Percentiles rank a stretch among this genome's conserved stretches.
phyloP scores from a whole-genome alignment of 2,797 vertebrate genomes.

The Etheostoma nigrum region DNA sequence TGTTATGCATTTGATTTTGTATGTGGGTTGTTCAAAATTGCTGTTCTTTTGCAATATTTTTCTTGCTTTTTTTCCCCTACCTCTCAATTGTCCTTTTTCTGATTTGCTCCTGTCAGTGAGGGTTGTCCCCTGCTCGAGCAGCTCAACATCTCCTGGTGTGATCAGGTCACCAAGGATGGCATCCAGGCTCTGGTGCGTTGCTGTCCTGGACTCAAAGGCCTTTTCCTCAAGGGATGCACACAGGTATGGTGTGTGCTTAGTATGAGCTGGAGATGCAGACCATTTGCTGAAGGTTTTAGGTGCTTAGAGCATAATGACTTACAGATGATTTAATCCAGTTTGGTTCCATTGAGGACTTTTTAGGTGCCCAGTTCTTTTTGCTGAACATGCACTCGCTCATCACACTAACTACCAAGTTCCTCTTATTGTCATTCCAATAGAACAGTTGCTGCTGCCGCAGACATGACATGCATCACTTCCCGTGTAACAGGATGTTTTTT shows the following conservation, averaged over 20 bases:
- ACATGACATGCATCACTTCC: conserved; percentile 17
- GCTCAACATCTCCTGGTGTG: conserved; percentile 98
- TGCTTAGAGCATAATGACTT: neutral
- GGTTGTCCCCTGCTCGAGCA: conserved; percentile 96
- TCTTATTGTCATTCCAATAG: conserved; percentile 28
- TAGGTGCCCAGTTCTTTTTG: neutral
- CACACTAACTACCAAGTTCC: conserved; percentile 1
- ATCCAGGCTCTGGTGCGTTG: conserved; percentile 95
- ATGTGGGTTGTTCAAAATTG: neutral
- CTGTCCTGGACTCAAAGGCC: conserved; percentile 92
- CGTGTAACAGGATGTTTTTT: conserved; percentile 11
- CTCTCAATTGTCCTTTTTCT: neutral
- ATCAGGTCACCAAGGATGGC: conserved; percentile 98
- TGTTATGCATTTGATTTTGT: neutral
- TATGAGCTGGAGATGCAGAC: neutral
- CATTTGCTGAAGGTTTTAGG: neutral
- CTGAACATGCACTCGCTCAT: too few species aligned
- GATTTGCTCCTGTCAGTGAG: conserved; percentile 84
- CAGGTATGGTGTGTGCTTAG: conserved; percentile 85
- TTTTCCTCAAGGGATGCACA: conserved; percentile 97
- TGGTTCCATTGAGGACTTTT: neutral
- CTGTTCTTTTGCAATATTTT: neutral
- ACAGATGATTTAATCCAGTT: neutral
- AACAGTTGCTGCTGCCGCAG: neutral
- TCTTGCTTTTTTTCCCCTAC: neutral